These are phyloP conservation scores for Rhea pennata DNA, from an alignment of 2,113 vertebrate genomes.

Conservation along the genomic window DNA sequence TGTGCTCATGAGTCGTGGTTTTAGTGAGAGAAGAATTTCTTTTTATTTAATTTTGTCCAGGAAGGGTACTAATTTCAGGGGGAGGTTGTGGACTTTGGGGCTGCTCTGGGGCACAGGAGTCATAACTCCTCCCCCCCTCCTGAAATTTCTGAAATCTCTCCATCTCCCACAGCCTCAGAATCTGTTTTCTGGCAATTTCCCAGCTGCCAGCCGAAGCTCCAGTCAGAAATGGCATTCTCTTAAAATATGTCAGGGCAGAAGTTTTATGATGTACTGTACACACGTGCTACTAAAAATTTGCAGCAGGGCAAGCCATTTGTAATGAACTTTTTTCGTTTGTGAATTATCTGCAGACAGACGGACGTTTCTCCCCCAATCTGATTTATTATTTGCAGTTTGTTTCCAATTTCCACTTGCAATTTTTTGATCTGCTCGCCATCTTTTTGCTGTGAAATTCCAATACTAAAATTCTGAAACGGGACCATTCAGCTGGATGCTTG, in stretches of 20 bases:
- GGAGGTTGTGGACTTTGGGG: neutral
- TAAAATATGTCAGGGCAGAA: conserved; percentile 20
- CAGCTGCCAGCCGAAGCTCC: conserved; percentile 31
- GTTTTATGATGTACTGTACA: conserved; percentile 47
- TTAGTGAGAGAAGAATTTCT: neutral
- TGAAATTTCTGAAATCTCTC: neutral
- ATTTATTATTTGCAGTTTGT: conserved; percentile 40
- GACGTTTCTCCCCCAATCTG: neutral
- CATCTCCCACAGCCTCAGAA: neutral
- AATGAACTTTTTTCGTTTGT: conserved; percentile 44
- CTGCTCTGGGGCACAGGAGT: accelerated
- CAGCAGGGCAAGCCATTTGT: conserved; percentile 28
- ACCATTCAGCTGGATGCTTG: neutral
- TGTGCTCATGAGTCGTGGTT: neutral
- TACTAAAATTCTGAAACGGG: neutral
- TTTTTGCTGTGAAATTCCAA: conserved; percentile 5
- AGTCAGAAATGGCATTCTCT: conserved; percentile 18
- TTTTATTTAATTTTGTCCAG: neutral
- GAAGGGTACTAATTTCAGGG: neutral
- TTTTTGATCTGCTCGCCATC: neutral
- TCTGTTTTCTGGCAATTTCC: neutral
- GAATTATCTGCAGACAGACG: conserved; percentile 46
- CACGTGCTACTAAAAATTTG: conserved; percentile 51
- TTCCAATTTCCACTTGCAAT: conserved; percentile 14
- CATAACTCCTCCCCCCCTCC: neutral